Evolutionary conservation across 2,113 vertebrate genomes (phyloP).

Genomic region (Theropithecus gelada): DNA sequence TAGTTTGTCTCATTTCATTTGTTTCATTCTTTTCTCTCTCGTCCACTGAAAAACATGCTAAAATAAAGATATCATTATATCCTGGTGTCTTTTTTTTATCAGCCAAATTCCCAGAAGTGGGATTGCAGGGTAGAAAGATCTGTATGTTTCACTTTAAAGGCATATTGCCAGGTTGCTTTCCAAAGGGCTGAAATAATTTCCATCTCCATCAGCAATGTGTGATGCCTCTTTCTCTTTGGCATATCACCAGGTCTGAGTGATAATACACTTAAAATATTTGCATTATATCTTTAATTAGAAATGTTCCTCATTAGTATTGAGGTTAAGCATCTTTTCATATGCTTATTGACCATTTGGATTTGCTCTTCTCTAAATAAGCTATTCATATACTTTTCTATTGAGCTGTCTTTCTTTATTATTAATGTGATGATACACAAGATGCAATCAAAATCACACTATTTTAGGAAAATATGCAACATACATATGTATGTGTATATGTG

Average conservation of each 20-base stretch:
- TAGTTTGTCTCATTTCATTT: neutral
- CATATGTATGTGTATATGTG: neutral
- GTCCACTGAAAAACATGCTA: neutral
- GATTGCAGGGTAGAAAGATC: neutral
- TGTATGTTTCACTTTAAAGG: neutral
- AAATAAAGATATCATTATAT: neutral
- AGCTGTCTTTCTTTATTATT: neutral
- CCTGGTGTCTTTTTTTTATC: neutral
- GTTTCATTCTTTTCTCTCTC: neutral
- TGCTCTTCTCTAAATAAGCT: conserved; percentile 20
- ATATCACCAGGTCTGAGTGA: neutral
- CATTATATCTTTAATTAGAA: conserved; percentile 35
- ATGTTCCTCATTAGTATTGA: neutral
- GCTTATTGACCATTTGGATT: conserved; percentile 6
- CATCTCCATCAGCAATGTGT: neutral
- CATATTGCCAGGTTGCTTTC: neutral
- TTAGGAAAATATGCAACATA: neutral
- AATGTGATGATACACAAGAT: neutral
- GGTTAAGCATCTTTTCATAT: conserved; percentile 23
- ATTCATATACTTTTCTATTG: neutral
- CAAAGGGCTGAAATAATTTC: neutral
- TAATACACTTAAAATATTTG: conserved; percentile 8
- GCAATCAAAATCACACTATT: neutral
- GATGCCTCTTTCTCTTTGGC: neutral
- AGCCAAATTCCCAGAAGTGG: neutral